Base-by-base conservation (phyloP, 2,888 invertebrate species). In the Galeruca laticollis region DNA sequence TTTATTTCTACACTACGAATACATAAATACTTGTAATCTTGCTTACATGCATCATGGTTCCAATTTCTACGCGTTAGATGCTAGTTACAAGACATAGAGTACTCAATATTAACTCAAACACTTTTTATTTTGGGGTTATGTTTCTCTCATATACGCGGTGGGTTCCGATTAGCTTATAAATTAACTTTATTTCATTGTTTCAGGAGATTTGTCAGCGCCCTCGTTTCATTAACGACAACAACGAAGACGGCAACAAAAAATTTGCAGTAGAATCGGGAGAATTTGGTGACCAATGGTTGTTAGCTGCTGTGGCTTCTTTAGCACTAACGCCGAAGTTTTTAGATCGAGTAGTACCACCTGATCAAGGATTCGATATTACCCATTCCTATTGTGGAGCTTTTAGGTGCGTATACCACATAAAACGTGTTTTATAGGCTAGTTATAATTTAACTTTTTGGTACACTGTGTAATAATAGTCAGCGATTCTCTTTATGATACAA, bases 141-240 rank as follows among this genome's bases (percentile, higher is more conserved):
- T 47, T 18, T 47, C 18, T 47, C 15, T 4, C 18, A 18, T 18
- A 47, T 40, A 26, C 26, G 26, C 26, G 4, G 6, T 26, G 6
- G 26, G 26, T 26, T 26, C 26, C 26, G 26, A 26, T 5, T 26
- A 26, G 26, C 26, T 26, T 26, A 26, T 6, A 26, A 0, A 26
- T 26, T 26, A 26, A 5, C 6, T 26, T 60, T 26, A 43, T n/a
- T 20, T 52, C 6, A 33, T 18, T 21, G 11, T 57, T 69, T 15
- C 86, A 90, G 90, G 92, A 92, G 86, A 88, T 91, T 85, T 91
- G 90, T 83, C 88, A 89, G 79, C 86, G 90, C 68, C 91, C 92
- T 26, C 86, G 88, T 77, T 91, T 90, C 81, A 86, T 88, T 69
- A 85, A 82, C 60, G 87, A 86, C 69, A 83, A 79, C 43, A 72